Conservation (phyloP, 2,113 vertebrate species). For the Hiodon alosoides region DNA sequence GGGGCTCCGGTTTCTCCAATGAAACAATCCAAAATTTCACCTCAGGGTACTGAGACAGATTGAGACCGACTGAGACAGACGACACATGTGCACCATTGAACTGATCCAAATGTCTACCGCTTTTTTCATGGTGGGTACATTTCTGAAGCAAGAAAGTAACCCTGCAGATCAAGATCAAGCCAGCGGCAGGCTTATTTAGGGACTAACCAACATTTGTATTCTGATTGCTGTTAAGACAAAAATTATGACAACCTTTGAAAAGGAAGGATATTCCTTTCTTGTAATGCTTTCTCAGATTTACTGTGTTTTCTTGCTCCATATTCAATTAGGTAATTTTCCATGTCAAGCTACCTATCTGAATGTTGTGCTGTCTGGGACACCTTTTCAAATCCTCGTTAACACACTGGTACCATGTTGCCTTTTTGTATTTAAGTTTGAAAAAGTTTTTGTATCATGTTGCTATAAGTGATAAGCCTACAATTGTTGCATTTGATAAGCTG, state of each 20-base stretch:
- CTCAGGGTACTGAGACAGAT: slow-evolving; percentile 32
- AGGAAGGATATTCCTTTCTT: background rate
- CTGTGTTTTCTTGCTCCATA: background rate
- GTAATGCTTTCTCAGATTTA: background rate
- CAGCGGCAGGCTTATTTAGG: background rate
- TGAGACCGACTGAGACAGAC: no score
- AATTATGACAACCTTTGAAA: background rate
- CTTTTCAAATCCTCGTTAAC: background rate
- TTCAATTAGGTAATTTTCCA: background rate
- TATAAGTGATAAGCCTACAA: background rate
- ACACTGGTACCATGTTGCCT: background rate
- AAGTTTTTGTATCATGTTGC: background rate
- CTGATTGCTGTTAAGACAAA: background rate
- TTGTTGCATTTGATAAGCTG: background rate
- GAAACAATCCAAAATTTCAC: slow-evolving; percentile 60
- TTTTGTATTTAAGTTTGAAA: background rate
- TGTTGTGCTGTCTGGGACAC: background rate
- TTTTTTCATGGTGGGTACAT: background rate
- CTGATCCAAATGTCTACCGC: background rate
- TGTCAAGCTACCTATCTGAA: background rate
- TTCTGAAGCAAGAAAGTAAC: background rate
- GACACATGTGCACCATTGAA: background rate
- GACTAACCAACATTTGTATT: background rate
- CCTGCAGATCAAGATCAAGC: background rate
- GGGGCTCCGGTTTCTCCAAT: slow-evolving; percentile 52